Evolutionary conservation across 2,888 invertebrate species (phyloP).

Genomic region (Gibbula magus): DNA sequence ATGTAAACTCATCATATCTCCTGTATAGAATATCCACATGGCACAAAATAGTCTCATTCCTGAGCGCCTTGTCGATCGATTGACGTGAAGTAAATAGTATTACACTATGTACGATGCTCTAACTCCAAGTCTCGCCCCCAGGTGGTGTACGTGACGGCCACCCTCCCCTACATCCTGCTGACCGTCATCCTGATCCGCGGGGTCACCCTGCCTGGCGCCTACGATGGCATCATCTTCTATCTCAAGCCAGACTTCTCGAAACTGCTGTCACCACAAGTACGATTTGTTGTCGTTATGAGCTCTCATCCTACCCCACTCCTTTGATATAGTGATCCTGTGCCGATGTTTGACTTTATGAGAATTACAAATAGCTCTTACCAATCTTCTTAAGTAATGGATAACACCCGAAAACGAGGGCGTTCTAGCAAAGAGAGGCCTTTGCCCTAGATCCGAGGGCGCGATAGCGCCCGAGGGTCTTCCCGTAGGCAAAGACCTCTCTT

Average conservation of each 20-base stretch:
- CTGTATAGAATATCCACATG: too few relatives aligned
- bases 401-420: too few relatives aligned
- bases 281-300: not conserved
- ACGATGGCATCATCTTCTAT: constrained; percentile 60
- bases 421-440: too few relatives aligned
- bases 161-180: constrained; percentile 62
- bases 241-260: constrained; percentile 56
- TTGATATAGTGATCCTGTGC: not conserved
- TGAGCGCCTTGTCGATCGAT: too few relatives aligned
- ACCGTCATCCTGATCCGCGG: constrained; percentile 61
- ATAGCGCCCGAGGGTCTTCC: too few relatives aligned
- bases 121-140: constrained; percentile 13
- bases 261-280: constrained; percentile 51
- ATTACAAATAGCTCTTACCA: too few relatives aligned
- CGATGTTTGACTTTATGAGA: constrained; percentile 11
- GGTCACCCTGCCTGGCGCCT: constrained; percentile 55
- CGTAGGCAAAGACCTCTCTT: too few relatives aligned
- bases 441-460: too few relatives aligned
- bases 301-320: not conserved
- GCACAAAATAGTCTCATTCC: too few relatives aligned
- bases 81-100: too few relatives aligned
- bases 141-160: constrained; percentile 59
- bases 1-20: too few relatives aligned
- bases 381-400: too few relatives aligned
- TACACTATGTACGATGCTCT: not conserved